Evolutionary conservation across 2,113 vertebrate species (phyloP).

Genomic region (Apodemus speciosus): DNA sequence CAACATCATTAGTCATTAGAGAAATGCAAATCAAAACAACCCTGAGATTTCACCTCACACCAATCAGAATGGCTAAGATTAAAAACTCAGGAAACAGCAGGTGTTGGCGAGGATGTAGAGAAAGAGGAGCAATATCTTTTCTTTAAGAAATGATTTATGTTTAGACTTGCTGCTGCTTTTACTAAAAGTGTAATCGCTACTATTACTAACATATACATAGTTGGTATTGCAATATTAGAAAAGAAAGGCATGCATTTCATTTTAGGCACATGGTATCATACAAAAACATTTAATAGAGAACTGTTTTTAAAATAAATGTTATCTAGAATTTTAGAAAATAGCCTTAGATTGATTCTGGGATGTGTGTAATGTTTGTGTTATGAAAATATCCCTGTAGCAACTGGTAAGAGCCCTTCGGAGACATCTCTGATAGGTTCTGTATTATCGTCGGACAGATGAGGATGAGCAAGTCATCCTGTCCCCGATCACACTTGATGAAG

Average conservation of each 20-base stretch:
- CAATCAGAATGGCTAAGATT: too few species aligned
- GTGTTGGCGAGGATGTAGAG: too few species aligned
- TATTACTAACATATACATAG: conserved; percentile 29
- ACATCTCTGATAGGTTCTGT: conserved; percentile 10
- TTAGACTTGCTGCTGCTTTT: neutral
- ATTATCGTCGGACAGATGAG: conserved; percentile 14
- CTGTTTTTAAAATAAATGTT: conserved; percentile 31
- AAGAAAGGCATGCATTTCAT: conserved; percentile 15
- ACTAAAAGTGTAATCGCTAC: neutral
- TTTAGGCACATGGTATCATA: conserved; percentile 31
- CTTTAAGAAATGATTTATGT: neutral
- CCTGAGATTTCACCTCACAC: too few species aligned
- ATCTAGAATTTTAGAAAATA: conserved; percentile 42
- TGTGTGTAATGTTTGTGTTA: neutral
- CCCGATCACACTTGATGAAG: neutral
- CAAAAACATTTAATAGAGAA: conserved; percentile 1
- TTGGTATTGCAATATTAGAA: neutral
- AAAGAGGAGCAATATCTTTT: neutral
- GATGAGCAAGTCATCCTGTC: neutral
- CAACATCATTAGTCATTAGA: too few species aligned
- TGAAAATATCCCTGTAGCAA: neutral
- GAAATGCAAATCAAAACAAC: too few species aligned
- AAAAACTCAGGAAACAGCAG: too few species aligned
- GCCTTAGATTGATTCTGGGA: conserved; percentile 21
- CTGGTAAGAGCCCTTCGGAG: neutral